Conservation (phyloP, 2,888 invertebrate genomes). For the Pollenia griseotomentosa region DNA sequence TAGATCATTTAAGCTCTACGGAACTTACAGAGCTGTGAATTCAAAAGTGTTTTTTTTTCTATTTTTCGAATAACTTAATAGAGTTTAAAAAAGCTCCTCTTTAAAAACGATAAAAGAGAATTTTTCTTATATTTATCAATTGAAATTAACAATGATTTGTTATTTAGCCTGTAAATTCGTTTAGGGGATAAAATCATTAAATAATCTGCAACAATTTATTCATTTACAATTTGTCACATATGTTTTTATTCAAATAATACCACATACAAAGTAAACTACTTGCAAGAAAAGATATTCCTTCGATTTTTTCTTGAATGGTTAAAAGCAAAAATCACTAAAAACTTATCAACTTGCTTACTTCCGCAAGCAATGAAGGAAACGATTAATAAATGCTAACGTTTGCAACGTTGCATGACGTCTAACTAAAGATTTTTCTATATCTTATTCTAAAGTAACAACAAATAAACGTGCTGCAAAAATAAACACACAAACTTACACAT, state of each 20-base stretch:
- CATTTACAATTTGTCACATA: not conserved
- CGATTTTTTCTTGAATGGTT: no score
- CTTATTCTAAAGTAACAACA: not conserved
- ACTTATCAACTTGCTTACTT: conserved; percentile 39
- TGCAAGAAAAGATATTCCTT: no score
- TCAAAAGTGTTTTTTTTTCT: no score
- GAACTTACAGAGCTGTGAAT: no score
- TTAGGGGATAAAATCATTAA: not conserved
- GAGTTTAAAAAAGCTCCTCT: no score
- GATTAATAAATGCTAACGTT: conserved; percentile 54
- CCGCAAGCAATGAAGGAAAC: conserved; percentile 57
- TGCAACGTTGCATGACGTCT: conserved; percentile 30
- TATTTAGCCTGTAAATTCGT: no score
- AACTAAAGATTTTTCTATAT: not conserved
- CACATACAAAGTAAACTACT: no score
- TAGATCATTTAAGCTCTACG: no score
- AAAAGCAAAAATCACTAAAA: not conserved
- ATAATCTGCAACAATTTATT: not conserved
- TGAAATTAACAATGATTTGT: no score
- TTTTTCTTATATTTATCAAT: no score
- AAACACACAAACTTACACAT: conserved; percentile 22
- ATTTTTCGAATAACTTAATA: no score
- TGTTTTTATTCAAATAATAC: not conserved
- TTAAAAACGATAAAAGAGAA: no score
- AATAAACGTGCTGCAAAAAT: conserved; percentile 30